Evolutionary conservation across 2,797 vertebrate genomes (phyloP), one percentile per base, ranked within the genome.

Genomic region (Gymnoscopelus microlampas): DNA sequence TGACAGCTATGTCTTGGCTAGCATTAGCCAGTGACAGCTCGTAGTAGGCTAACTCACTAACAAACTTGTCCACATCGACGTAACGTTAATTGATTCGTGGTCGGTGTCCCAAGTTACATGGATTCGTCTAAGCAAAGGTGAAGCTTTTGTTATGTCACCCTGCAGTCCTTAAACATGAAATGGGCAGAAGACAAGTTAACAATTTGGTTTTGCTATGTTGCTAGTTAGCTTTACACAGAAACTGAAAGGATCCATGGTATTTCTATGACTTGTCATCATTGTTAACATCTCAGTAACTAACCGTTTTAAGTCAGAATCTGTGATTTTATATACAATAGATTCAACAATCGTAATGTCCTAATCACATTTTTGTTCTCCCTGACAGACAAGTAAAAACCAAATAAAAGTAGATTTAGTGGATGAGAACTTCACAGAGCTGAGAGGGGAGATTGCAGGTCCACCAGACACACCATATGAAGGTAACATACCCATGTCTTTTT

Each of bases 401-500:
- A 99, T 99, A 82, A 99, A 98, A 95, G 98, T 99, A 91, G 97
- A 99, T 89, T 93, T 99, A 93, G 97, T 99, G 94, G 97, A 98
- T 92, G 98, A 99, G 81, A 99, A 99, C 93, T 99, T 99, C 94
- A 99, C 98, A 91, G 98, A 99, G 93, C 94, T 99, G 91, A 95
- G 96, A 89, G 98, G 98, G 79, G 98, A 99, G 94, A 99, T 99
- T 85, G 98, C 98, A 86, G 98, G 98, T 92, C 98, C 98, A 85
- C 98, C 98, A 80, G 97, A 99, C 79, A 99, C 97, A 84, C 97
- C 98, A 0, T 99, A 99, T 90, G 98, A 99, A 96, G 97, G 98
- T 97, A 95, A 7, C 24, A 23, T 26, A 55, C 15, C 8, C 39
- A 10, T 44, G 35, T 6, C 35, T 8, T 39, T 44, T 10, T 9